Conservation (phyloP, 2,113 vertebrate species). For the Bungarus multicinctus region DNA sequence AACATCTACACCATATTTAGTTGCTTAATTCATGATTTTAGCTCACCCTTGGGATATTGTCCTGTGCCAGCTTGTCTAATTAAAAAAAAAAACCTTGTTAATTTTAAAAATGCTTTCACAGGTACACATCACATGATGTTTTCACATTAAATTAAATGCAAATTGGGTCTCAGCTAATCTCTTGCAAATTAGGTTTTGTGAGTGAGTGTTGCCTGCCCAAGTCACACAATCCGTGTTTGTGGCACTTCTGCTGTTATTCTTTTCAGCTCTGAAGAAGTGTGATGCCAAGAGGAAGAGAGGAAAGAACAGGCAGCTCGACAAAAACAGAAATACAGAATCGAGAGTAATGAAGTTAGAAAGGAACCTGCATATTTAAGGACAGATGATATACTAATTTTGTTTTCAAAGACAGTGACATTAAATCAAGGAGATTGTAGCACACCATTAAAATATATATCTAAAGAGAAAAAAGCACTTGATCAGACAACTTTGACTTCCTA, state of each 20-base stretch:
- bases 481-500: background rate
- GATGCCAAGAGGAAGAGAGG: conserved; percentile 20
- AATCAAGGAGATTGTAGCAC: background rate
- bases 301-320: conserved; percentile 28
- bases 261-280: conserved; percentile 35
- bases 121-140: conserved; percentile 33
- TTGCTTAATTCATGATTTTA: conserved; percentile 34
- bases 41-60: conserved; percentile 17
- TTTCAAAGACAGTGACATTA: background rate
- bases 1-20: conserved; percentile 5
- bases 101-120: conserved; percentile 41
- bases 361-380: conserved; percentile 6
- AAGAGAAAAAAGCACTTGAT: background rate
- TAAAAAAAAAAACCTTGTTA: conserved; percentile 26
- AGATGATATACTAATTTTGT: conserved; percentile 10
- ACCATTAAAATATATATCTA: background rate
- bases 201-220: conserved; percentile 34
- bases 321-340: conserved; percentile 34
- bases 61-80: conserved; percentile 22
- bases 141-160: conserved; percentile 50
- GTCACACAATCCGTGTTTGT: conserved; percentile 48
- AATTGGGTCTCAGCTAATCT: conserved; percentile 33
- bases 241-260: conserved; percentile 38
- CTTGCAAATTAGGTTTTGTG: conserved; percentile 34
- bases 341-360: conserved; percentile 3